phyloP scores from a whole-genome alignment of 2,797 vertebrate species.

The Phrynocephalus guinanensis region DNA sequence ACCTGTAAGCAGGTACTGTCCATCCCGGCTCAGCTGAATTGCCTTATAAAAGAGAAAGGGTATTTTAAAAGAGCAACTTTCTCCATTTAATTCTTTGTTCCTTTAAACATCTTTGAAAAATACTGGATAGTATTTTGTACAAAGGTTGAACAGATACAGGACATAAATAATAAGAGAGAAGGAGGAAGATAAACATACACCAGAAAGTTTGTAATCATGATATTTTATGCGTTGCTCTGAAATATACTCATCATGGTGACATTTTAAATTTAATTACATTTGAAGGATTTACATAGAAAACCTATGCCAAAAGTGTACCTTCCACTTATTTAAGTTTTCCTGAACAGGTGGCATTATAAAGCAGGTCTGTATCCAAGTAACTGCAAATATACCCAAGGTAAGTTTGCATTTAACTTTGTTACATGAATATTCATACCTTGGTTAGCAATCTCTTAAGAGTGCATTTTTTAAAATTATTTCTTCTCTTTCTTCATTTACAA shows the following conservation, averaged over 20 bases:
- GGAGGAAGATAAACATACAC: not conserved
- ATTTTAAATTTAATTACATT: conserved; percentile 19
- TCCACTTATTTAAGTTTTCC: not conserved
- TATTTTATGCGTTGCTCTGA: conserved; percentile 2
- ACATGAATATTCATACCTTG: not conserved
- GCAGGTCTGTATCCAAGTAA: not conserved
- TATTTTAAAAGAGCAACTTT: not conserved
- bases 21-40: conserved; percentile 92
- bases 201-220: not conserved
- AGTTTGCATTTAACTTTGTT: not conserved
- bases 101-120: not conserved
- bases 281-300: not conserved
- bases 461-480: not conserved
- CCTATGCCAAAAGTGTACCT: no score
- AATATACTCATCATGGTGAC: not conserved
- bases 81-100: not conserved
- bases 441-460: not conserved
- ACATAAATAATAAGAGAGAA: not conserved
- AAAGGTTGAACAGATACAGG: not conserved
- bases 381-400: not conserved
- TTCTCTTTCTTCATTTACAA: not conserved
- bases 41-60: conserved; percentile 79
- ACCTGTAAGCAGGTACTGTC: conserved; percentile 95
- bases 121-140: not conserved
- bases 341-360: not conserved